phyloP scores from a whole-genome alignment of 2,888 invertebrate species.

The Idaea straminata region DNA sequence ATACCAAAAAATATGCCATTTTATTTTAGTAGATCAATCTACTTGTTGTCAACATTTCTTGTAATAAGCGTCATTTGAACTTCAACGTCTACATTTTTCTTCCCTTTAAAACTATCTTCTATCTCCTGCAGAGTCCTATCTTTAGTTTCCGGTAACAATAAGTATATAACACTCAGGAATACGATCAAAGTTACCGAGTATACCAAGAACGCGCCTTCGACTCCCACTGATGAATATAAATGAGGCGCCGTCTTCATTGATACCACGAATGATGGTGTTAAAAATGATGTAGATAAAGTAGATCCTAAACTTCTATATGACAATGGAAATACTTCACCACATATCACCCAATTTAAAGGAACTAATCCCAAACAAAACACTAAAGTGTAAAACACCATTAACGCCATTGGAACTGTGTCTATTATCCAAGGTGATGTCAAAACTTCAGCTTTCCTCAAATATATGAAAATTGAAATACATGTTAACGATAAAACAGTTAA shows the following conservation, averaged over 20 bases:
- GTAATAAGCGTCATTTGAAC: conserved; percentile 62
- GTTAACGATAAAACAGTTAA: conserved; percentile 63
- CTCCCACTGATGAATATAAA: conserved; percentile 66
- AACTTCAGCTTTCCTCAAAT: conserved; percentile 55
- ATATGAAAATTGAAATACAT: conserved; percentile 62
- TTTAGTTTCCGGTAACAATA: conserved; percentile 68
- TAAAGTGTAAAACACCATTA: conserved; percentile 66
- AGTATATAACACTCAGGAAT: conserved; percentile 59
- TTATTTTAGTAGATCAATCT: neutral
- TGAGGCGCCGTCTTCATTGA: conserved; percentile 76
- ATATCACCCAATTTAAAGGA: conserved; percentile 72
- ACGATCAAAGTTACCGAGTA: conserved; percentile 62
- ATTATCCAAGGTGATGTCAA: conserved; percentile 55
- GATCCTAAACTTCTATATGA: conserved; percentile 72
- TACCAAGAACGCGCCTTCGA: conserved; percentile 69
- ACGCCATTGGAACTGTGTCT: conserved; percentile 58
- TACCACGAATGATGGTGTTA: conserved; percentile 67
- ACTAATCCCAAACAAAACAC: conserved; percentile 71
- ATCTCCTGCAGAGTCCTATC: conserved; percentile 71
- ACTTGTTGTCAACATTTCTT: conserved; percentile 25
- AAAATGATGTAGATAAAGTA: conserved; percentile 67
- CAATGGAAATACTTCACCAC: conserved; percentile 73
- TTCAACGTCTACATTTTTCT: conserved; percentile 50
- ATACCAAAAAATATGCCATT: neutral
- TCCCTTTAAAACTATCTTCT: conserved; percentile 70